Base-by-base conservation (phyloP, 1,140 invertebrate species). In the Bicyclus anynana region DNA sequence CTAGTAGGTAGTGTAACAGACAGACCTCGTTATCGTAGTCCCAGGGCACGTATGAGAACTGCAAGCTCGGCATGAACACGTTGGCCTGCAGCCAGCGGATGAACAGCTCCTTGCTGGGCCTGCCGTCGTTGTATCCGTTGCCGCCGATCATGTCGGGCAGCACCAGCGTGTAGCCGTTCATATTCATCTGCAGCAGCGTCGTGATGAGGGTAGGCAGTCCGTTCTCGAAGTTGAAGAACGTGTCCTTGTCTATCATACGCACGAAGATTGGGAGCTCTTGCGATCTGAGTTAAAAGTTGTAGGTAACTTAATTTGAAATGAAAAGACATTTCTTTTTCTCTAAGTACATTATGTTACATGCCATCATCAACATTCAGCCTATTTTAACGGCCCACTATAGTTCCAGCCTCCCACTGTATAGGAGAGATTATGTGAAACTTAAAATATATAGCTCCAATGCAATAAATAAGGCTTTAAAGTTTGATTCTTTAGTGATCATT, bases 61-160 rank as follows among this genome's bases (percentile, higher is more conserved):
- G 96, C 60, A 98, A 87, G 0, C 92, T 90, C 0, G 97, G 96
- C 93, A 98, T 94, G 68, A 97, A 97, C 0, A 93, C 91, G 62
- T 95, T 97, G 1, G 93, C 93, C 83, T 98, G 94, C n/a, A 97
- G 80, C 97, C 97, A 99, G 44, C 97, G 89, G 26, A 98, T 91
- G 71, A 94, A 97, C 13, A 98, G 83, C 76, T 98, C 94, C 63
- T 93, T 92, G 17, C 91, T 91, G 3, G 93, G 93, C 10, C 59
- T 46, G 3, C 77, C 91, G 74, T 90, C 88, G 33, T 90, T 85
- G 27, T 96, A 96, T 0, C 93, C 95, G 77, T 97, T 97, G 7
- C 97, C 97, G 2, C 97, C 97, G 62, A 98, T 94, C 94, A 98
- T 97, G 75, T 98, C 97, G 0, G 97, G 96, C 1, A 98, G 81